These are phyloP conservation scores for Rhinogobio ventralis DNA, from an alignment of 2,797 vertebrate species.

Conservation along the genomic window DNA sequence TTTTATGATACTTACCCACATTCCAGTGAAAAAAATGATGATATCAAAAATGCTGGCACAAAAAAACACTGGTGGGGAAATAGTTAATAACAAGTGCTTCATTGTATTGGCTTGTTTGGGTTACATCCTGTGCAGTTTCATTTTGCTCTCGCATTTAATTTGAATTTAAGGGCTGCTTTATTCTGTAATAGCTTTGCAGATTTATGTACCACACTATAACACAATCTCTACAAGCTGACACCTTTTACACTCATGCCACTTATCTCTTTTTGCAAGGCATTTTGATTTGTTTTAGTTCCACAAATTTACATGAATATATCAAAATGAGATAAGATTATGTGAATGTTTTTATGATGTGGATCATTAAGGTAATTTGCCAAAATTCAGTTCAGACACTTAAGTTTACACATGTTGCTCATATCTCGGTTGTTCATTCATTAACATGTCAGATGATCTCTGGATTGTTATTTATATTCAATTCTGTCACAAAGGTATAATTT, in stretches of 20 bases:
- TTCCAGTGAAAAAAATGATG: background rate
- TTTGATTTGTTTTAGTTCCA: background rate
- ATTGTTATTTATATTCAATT: background rate
- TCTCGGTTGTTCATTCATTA: background rate
- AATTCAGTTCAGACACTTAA: background rate
- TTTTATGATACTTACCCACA: background rate
- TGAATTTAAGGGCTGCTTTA: background rate
- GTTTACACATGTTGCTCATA: background rate
- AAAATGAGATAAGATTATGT: background rate
- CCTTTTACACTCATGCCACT: background rate
- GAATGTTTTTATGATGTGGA: background rate
- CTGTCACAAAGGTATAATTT: background rate
- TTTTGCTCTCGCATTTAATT: background rate
- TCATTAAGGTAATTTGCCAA: background rate
- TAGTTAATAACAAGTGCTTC: background rate
- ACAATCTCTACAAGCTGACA: background rate
- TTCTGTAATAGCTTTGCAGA: background rate
- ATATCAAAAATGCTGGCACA: background rate
- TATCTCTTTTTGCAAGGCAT: background rate
- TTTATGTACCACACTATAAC: background rate
- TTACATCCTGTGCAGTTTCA: background rate
- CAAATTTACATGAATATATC: background rate
- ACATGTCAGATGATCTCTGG: background rate
- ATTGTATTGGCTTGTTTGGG: background rate
- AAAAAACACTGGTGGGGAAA: background rate